Conservation (phyloP, 2,888 invertebrate species). For the Watsonalla cultraria region DNA sequence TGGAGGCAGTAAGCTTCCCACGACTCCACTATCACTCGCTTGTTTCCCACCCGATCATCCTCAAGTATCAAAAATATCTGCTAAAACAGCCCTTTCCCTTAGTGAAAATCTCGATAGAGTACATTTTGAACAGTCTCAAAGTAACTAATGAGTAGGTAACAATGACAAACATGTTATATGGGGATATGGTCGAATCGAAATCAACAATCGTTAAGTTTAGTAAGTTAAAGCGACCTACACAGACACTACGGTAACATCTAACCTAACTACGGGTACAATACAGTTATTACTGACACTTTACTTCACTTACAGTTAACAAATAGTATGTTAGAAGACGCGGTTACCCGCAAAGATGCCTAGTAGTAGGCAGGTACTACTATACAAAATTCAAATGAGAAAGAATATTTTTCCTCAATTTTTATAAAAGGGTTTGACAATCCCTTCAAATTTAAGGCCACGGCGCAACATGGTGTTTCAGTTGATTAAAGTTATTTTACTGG, state of each 20-base stretch:
- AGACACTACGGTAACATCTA: conserved; percentile 64
- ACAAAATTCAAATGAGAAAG: conserved; percentile 32
- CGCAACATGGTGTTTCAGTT: conserved; percentile 78
- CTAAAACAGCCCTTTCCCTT: conserved; percentile 77
- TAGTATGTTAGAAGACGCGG: conserved; percentile 32
- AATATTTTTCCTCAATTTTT: conserved; percentile 43
- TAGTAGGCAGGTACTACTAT: conserved; percentile 23
- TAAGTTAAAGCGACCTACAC: conserved; percentile 66
- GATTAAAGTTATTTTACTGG: conserved; percentile 67
- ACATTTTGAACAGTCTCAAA: conserved; percentile 77
- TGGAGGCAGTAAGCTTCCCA: conserved; percentile 11
- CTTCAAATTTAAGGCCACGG: conserved; percentile 77
- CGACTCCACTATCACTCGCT: conserved; percentile 44
- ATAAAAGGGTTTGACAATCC: conserved; percentile 65
- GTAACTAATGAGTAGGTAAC: conserved; percentile 77
- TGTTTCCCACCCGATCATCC: conserved; percentile 74
- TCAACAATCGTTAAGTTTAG: conserved; percentile 60
- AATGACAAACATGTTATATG: conserved; percentile 68
- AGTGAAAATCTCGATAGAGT: conserved; percentile 74
- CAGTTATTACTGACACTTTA: conserved; percentile 39
- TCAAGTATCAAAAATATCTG: conserved; percentile 79
- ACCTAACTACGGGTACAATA: conserved; percentile 57
- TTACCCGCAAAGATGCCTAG: conserved; percentile 21
- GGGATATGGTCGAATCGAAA: conserved; percentile 76
- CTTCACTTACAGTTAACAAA: conserved; percentile 51